Conservation (phyloP, 2,888 invertebrate species). For the Julus scandinavius region DNA sequence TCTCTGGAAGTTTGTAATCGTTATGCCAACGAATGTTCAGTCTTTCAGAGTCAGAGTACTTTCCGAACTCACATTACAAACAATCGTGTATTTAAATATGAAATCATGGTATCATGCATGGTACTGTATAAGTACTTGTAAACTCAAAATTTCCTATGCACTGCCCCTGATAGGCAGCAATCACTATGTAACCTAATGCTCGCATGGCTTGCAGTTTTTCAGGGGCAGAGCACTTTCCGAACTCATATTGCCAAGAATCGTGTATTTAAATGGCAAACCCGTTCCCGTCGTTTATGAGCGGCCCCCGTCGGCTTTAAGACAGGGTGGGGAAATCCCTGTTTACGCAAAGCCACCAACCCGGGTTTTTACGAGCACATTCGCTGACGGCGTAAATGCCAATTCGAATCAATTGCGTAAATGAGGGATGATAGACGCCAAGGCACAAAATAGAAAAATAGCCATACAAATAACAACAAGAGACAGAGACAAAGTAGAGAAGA, state of each 20-base stretch:
- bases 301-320: background rate
- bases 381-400: slow-evolving; percentile 9
- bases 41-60: too few species aligned
- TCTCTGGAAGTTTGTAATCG: too few species aligned
- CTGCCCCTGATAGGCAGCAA: background rate
- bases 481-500: background rate
- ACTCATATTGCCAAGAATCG: too few species aligned
- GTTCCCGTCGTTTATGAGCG: background rate
- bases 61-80: too few species aligned
- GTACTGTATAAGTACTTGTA: too few species aligned
- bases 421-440: background rate
- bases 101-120: too few species aligned
- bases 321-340: background rate
- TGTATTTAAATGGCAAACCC: too few species aligned
- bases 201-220: background rate
- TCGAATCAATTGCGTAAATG: slow-evolving; percentile 23
- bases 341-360: background rate
- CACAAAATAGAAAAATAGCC: background rate
- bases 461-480: background rate
- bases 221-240: background rate
- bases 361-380: slow-evolving; percentile 9
- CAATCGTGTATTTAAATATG: too few species aligned
- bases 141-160: too few species aligned
- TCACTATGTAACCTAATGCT: background rate
- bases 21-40: too few species aligned